Conservation (phyloP, 2,888 invertebrate genomes). For the Scaptomyza parva region DNA sequence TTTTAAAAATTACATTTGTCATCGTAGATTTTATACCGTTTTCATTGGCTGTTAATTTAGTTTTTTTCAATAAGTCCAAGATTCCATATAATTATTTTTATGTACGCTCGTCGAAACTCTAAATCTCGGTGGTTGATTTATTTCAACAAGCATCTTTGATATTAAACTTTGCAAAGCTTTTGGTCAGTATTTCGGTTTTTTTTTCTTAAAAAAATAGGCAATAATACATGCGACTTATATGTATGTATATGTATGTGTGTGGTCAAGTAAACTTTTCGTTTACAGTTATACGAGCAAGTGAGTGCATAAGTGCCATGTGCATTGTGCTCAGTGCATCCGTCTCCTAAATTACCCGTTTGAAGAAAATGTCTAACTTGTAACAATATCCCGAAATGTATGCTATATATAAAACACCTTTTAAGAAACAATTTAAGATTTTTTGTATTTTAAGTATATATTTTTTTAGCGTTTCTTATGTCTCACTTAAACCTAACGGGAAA, state of each 20-base stretch:
- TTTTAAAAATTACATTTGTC: not conserved
- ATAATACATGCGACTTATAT: constrained; percentile 34
- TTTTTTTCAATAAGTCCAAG: too few relatives aligned
- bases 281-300: constrained; percentile 12
- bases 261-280: not conserved
- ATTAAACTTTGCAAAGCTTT: not conserved
- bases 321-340: constrained; percentile 45
- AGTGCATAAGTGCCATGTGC: constrained; percentile 53
- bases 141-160: not conserved
- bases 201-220: constrained; percentile 9
- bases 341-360: constrained; percentile 15
- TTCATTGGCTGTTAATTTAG: not conserved
- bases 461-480: too few relatives aligned
- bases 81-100: too few relatives aligned
- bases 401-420: too few relatives aligned
- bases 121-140: not conserved
- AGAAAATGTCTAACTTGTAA: not conserved
- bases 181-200: not conserved
- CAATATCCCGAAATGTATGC: not conserved
- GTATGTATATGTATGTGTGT: constrained; percentile 6
- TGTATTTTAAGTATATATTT: too few relatives aligned
- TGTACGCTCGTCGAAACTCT: not conserved
- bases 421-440: too few relatives aligned
- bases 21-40: not conserved
- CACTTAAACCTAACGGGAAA: too few relatives aligned